Percentiles rank a stretch among this genome's conserved stretches.
Conservation (phyloP, 2,888 invertebrate genomes). For the Diarsia rubi region DNA sequence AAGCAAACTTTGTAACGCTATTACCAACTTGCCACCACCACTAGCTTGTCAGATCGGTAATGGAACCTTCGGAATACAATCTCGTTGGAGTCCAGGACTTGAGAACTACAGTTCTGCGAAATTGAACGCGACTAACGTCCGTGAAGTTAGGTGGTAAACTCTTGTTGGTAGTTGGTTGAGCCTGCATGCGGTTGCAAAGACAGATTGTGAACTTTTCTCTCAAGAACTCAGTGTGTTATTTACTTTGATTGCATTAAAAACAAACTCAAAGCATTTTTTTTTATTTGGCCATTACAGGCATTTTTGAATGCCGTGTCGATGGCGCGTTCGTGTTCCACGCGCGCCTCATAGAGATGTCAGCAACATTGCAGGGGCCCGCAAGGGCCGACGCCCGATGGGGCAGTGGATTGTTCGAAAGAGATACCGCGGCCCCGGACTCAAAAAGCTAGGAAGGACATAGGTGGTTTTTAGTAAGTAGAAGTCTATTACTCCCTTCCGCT, state of each 20-base stretch:
- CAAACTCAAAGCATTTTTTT: no score
- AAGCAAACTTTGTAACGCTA: constrained; percentile 79
- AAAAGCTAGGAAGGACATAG: no score
- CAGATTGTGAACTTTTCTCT: constrained; percentile 1
- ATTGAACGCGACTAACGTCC: constrained; percentile 64
- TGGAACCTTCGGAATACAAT: constrained; percentile 71
- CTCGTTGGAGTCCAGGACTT: constrained; percentile 67
- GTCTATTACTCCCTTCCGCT: no score
- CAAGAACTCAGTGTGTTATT: background rate
- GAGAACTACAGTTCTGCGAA: constrained; percentile 58
- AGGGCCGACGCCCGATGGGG: no score
- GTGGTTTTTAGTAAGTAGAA: no score
- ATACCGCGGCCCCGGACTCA: no score
- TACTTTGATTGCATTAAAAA: background rate
- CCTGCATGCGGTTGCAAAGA: constrained; percentile 11
- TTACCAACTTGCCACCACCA: constrained; percentile 75
- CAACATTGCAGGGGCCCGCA: no score
- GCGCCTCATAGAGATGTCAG: no score
- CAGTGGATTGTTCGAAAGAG: no score
- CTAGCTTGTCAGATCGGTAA: constrained; percentile 67
- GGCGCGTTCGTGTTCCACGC: no score
- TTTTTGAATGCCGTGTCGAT: no score
- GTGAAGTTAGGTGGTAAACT: constrained; percentile 51
- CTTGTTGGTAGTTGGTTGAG: constrained; percentile 21
- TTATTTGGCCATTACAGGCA: no score